Evolutionary conservation across 2,113 vertebrate species (phyloP).

Genomic region (Silurus glanis): DNA sequence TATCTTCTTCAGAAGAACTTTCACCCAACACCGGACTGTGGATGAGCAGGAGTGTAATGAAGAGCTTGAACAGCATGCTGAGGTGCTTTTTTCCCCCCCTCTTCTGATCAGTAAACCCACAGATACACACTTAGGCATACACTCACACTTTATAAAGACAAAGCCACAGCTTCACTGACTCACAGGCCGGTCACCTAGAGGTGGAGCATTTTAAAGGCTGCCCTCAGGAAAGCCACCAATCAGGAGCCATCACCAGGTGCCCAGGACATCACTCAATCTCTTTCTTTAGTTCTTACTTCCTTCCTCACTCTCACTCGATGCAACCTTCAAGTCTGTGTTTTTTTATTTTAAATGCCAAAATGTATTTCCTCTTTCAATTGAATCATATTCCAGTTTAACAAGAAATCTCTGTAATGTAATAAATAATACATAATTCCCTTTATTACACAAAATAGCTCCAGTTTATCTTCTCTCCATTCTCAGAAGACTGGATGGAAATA

Average conservation of each 20-base stretch:
- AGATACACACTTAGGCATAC: neutral
- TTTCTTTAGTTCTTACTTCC: neutral
- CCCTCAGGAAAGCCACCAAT: constrained; percentile 44
- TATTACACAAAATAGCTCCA: neutral
- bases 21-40: constrained; percentile 26
- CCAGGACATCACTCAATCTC: constrained; percentile 25
- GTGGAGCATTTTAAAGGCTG: constrained; percentile 38
- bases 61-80: constrained; percentile 50
- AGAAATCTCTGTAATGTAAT: neutral
- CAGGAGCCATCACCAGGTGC: constrained; percentile 38
- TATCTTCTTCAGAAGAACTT: constrained; percentile 48
- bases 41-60: constrained; percentile 45
- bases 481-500: neutral
- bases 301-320: neutral
- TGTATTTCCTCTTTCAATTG: neutral
- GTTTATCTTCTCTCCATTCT: neutral
- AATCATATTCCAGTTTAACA: neutral
- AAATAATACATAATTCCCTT: neutral
- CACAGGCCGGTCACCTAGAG: constrained; percentile 35
- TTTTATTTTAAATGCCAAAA: neutral
- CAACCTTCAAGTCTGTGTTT: neutral
- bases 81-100: neutral
- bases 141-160: constrained; percentile 19
- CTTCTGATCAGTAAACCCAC: neutral
- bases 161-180: constrained; percentile 22